phyloP scores from a whole-genome alignment of 2,113 vertebrate species.

The Hylia prasina region DNA sequence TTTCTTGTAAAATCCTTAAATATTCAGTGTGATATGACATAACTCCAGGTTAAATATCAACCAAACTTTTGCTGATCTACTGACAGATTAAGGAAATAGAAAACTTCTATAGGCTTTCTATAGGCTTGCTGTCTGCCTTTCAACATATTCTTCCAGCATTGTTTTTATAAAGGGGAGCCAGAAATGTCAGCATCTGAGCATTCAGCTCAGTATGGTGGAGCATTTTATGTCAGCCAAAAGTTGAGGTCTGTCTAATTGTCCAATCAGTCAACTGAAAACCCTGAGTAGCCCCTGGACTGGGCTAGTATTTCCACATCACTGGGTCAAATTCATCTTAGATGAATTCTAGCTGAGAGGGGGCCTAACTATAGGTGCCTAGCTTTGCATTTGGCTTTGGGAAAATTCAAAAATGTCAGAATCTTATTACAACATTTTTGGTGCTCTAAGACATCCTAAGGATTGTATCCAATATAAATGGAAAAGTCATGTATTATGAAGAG shows the following conservation, averaged over 20 bases:
- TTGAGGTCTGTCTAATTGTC: background rate
- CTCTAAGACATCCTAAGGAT: background rate
- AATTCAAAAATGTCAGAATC: background rate
- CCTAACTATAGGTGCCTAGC: background rate
- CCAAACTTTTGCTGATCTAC: background rate
- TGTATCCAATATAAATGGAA: background rate
- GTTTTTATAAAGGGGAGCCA: background rate
- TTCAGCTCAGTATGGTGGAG: background rate
- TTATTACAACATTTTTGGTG: background rate
- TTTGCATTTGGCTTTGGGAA: background rate
- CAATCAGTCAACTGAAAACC: background rate
- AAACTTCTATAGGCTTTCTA: background rate
- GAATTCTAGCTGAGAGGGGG: background rate
- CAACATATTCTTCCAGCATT: background rate
- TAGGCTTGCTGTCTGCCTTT: background rate
- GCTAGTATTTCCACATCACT: background rate
- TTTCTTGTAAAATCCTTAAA: background rate
- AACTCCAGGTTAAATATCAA: conserved; percentile 53
- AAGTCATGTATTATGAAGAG: background rate
- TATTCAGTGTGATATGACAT: conserved; percentile 15
- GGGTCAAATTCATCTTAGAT: background rate
- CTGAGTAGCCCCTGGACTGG: background rate
- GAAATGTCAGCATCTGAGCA: background rate
- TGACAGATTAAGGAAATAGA: background rate
- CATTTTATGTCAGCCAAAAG: background rate